Evolutionary conservation across 2,797 vertebrate species (phyloP), one percentile per base, ranked within the genome.

Genomic region (Petrocephalus schoutedeni): DNA sequence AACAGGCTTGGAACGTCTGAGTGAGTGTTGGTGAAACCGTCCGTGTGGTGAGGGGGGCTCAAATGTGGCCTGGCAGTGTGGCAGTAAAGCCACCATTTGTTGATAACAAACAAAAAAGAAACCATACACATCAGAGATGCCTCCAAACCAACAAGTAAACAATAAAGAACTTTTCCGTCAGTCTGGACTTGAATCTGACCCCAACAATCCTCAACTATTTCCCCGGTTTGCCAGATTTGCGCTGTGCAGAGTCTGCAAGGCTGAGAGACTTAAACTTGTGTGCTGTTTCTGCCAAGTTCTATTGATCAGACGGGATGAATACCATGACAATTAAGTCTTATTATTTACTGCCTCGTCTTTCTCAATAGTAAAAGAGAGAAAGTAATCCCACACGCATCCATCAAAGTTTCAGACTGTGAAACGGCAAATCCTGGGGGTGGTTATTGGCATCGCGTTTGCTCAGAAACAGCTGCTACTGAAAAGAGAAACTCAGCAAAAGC

Each of bases 371-470:
- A 77, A 77, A 77, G 71, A 77, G 2, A 19, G 71, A 77, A 77
- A 77, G n/a, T 77, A 77, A 77, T 77, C 41, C 71, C 71, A 77
- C 71, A 77, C 7, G 2, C 71, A 77, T 77, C 71, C 71, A 77
- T 77, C 71, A 77, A 77, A 7, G 41, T 77, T 77, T 77, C 41
- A 77, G 36, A 36, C 71, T 77, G 71, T 49, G 71, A 77, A 77
- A 77, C 36, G 19, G n/a, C 36, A 19, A 49, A 49, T 77, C 36
- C 71, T 77, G 80, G 80, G 80, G 41, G 80, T 23, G 21, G n/a
- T 12, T 53, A 9, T 23, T 49, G 80, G n/a, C 7, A n/a, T 23
- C 9, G n/a, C n/a, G 51, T 83, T 14, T 83, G 80, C 49, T 49
- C 80, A 83, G 77, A 53, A 83, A 83, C 49, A 83, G 80, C 49